Percentiles rank a stretch among this genome's conserved stretches.
phyloP scores from a whole-genome alignment of 2,888 invertebrate genomes.

The Colostygia pectinataria region DNA sequence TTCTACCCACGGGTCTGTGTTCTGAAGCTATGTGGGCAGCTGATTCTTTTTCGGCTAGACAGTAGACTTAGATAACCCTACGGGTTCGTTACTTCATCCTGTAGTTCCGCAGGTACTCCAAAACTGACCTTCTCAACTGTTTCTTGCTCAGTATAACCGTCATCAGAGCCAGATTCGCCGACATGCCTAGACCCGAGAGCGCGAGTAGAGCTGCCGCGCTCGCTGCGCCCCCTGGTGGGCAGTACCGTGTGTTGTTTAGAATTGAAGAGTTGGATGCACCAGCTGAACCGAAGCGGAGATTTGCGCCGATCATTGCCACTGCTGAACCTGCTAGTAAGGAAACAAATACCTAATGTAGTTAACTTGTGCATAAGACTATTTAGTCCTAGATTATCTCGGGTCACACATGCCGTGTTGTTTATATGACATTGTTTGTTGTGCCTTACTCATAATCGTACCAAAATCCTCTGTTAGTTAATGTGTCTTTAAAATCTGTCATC shows the following conservation, averaged over 20 bases:
- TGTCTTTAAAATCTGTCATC: no score
- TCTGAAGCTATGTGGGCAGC: no score
- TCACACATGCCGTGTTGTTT: no score
- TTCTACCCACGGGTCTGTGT: no score
- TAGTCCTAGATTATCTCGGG: not conserved
- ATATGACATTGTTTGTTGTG: no score
- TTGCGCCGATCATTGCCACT: constrained; percentile 91
- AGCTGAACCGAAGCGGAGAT: constrained; percentile 87
- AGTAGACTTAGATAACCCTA: no score
- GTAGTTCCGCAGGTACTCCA: no score
- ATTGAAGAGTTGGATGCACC: constrained; percentile 86
- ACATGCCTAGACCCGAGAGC: constrained; percentile 90
- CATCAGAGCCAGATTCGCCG: constrained; percentile 92
- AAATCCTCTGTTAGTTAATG: no score
- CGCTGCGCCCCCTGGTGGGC: constrained; percentile 91
- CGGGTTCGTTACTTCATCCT: no score
- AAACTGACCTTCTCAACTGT: constrained; percentile 88
- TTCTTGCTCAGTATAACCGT: constrained; percentile 90
- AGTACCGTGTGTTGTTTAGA: constrained; percentile 88
- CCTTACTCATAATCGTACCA: no score
- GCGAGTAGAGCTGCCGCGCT: constrained; percentile 91
- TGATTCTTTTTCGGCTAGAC: no score
- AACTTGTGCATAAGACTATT: no score
- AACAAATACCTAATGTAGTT: not conserved
- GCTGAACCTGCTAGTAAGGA: constrained; percentile 82